phyloP scores from a whole-genome alignment of 2,888 invertebrate genomes.

The Ceriagrion tenellum region DNA sequence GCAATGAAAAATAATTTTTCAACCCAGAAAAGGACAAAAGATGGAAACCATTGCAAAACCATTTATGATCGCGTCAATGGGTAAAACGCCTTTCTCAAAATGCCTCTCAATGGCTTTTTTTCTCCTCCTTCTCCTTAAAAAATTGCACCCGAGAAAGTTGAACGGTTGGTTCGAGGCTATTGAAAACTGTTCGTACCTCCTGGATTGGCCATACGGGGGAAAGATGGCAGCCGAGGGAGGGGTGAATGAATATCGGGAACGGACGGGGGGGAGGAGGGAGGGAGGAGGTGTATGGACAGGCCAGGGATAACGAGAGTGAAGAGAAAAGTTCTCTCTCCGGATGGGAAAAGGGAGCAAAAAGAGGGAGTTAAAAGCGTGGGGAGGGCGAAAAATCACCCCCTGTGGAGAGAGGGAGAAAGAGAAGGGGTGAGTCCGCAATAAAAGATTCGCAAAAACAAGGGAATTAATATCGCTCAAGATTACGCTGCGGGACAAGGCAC shows the following conservation, averaged over 20 bases:
- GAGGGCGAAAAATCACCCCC: not conserved
- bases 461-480: constrained; percentile 37
- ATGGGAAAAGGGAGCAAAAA: not conserved
- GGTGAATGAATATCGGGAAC: not conserved
- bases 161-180: not conserved
- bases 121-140: not conserved
- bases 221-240: not conserved
- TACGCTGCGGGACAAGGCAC: constrained; percentile 27
- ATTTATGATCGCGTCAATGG: not conserved
- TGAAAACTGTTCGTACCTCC: not conserved
- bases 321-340: not conserved
- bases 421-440: not conserved
- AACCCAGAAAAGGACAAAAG: not conserved
- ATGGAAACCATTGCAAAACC: not conserved
- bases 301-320: not conserved
- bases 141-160: not conserved
- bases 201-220: not conserved
- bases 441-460: constrained; percentile 35
- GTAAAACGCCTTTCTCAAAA: too few species aligned
- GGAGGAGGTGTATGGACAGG: not conserved
- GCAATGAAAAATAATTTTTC: not conserved
- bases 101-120: not conserved
- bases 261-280: not conserved
- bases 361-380: not conserved
- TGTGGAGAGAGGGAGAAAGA: not conserved